Evolutionary conservation across 2,113 vertebrate genomes (phyloP), one percentile per base, ranked within the genome.

Genomic region (Syrrhaptes paradoxus): DNA sequence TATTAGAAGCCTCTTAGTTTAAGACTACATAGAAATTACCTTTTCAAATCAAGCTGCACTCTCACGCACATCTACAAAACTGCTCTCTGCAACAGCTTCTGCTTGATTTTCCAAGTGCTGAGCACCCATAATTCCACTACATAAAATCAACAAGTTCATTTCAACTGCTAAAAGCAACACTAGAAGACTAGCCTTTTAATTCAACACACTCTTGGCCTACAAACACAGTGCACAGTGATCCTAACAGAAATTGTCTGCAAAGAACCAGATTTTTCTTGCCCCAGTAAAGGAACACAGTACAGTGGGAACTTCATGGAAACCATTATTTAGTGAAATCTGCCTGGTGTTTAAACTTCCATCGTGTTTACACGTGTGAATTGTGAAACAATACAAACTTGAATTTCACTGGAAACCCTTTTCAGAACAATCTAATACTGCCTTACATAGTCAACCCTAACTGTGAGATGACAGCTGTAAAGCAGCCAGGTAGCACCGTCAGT

Each of bases 401-500:
- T 49, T 76, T 73, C n/a, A 84, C 0, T 36, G 32, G 5, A 59
- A 92, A 66, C 10, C 18, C 63, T 81, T 55, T 34, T 43, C 51
- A 74, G 61, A 76, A 38, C 21, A 65, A 74, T 54, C 18, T 24
- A 62, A 70, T 13, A 41, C 8, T 20, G 21, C 26, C 17, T 82
- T 45, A 55, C 4, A 12, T 4, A 45, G 31, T 17, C 59, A 80
- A 25, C 10, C 4, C 32, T 59, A 68, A 49, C 21, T 11, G 22
- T 11, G 22, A 66, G n/a, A 51, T 22, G 4, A 48, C 0, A 59
- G 34, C 17, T 59, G 14, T 16, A 83, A 65, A 72, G 17, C 29
- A 83, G 22, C 19, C 14, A 28, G 0, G 0, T 4, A 34, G 8
- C 14, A 62, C 16, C 31, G 28, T 24, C 45, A 52, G 24, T 46